A percentile compares a stretch with the other conserved stretches of the same genome.
Evolutionary conservation across 2,888 invertebrate species (phyloP).

Genomic region (Callyntrura sp.): DNA sequence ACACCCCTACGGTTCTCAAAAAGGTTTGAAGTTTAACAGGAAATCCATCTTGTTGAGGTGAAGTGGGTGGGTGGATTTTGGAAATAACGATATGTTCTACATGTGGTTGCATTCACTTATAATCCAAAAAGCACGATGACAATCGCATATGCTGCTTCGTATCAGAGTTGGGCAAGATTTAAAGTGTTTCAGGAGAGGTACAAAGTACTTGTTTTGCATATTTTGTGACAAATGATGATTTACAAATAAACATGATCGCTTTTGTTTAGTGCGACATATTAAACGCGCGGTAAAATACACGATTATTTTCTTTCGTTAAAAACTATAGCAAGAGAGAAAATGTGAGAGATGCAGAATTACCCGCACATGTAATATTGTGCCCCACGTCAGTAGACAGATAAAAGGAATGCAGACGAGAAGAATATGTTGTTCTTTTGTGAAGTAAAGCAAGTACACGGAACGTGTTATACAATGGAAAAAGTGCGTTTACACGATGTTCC

Average conservation of each 20-base stretch:
- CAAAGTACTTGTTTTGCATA: neutral
- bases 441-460: neutral
- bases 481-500: neutral
- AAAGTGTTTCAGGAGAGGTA: neutral
- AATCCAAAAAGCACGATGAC: neutral
- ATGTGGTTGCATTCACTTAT: neutral
- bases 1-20: too few relatives aligned
- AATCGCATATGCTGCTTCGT: neutral
- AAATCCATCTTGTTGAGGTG: conserved; percentile 24
- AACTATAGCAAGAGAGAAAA: too few relatives aligned
- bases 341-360: too few relatives aligned
- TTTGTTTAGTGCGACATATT: too few relatives aligned
- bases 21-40: too few relatives aligned
- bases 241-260: too few relatives aligned
- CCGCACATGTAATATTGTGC: conserved; percentile 34
- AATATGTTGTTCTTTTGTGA: conserved; percentile 10
- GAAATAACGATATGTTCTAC: neutral
- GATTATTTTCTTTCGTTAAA: too few relatives aligned
- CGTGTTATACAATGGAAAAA: neutral
- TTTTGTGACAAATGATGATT: too few relatives aligned
- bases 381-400: conserved; percentile 18
- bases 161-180: neutral
- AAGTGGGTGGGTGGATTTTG: conserved; percentile 51
- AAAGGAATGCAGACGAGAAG: neutral
- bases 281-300: too few relatives aligned